Percentiles rank a stretch among this genome's conserved stretches.
These are phyloP conservation scores for Andricus quercusramuli DNA, from an alignment of 2,888 invertebrate genomes.

Conservation along the genomic window DNA sequence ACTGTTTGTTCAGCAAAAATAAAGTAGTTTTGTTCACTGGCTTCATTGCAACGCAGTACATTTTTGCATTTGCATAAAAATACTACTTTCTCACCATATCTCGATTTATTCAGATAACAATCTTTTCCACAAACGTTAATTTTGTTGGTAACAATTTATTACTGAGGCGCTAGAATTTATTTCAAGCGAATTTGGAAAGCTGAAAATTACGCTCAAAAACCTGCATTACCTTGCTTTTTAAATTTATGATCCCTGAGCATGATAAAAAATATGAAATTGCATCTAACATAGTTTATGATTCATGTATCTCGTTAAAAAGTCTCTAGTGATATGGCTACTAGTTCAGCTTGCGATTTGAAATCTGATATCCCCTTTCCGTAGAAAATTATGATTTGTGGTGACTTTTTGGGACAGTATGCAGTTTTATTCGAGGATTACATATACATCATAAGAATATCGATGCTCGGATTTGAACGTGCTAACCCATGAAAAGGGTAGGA, in stretches of 20 bases:
- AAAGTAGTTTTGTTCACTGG: neutral
- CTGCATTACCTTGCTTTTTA: neutral
- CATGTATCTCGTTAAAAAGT: conserved; percentile 32
- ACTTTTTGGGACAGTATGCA: conserved; percentile 21
- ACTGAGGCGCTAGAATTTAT: neutral
- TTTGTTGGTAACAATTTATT: too few species aligned
- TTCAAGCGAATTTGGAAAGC: neutral
- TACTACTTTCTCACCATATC: neutral
- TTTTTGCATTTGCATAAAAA: conserved; percentile 1
- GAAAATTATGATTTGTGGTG: conserved; percentile 34
- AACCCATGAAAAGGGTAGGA: neutral
- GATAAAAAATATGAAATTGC: conserved; percentile 26
- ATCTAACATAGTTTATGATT: conserved; percentile 11
- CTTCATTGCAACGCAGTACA: neutral
- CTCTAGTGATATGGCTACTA: conserved; percentile 6
- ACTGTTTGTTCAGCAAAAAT: neutral
- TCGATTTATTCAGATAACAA: too few species aligned
- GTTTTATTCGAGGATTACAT: conserved; percentile 3
- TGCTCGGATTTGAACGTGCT: neutral
- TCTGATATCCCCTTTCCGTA: conserved; percentile 8
- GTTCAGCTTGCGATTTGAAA: conserved; percentile 13
- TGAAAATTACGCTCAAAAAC: neutral
- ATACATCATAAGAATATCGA: conserved; percentile 31
- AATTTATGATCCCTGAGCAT: conserved; percentile 3
- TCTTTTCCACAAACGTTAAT: too few species aligned